Evolutionary conservation across 1,140 invertebrate species (phyloP), one percentile per base, ranked within the genome.

Genomic region (Anastrepha obliqua): DNA sequence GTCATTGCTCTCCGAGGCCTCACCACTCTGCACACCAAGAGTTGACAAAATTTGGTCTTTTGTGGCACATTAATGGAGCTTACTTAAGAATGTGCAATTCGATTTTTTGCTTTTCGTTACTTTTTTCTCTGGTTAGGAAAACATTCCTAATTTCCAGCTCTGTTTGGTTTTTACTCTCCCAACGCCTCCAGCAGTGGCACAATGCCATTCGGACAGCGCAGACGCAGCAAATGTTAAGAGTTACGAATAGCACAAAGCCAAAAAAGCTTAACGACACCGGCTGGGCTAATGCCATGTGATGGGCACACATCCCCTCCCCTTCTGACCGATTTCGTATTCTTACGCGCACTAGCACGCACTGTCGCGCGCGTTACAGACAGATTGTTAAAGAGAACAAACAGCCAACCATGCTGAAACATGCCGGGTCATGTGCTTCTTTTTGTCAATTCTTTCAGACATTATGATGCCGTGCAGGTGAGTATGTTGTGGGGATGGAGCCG

Each of bases 211-310:
- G 74, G 44, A 81, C 74, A n/a, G 74, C 74, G 74, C 74, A 81
- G 44, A 81, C 74, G 74, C 47, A 20, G 9, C 15, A 58, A 81
- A 81, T 4, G 47, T 15, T 78, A 29, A 29, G 47, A 81, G 74
- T 81, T 81, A 81, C 51, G 47, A 81, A 81, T 81, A 58, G 74
- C 74, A 81, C 20, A 81, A 81, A 86, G 58, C 15, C 58, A n/a
- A 87, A 87, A 86, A 87, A 67, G 86, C 86, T 87, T 55, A 86
- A 86, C 85, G 58, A 60, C 85, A 67, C 64, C 86, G 86, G 86
- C 86, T 67, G 47, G 86, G 39, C 29, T 70, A 70, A 29, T 13
- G 64, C 7, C 86, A 81, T 81, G 74, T 81, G 47, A 81, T 81
- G 15, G 44, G 7, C 70, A 47, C 70, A 13, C 70, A 5, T n/a